phyloP scores from a whole-genome alignment of 2,797 vertebrate genomes.

The Uromys caudimaculatus region DNA sequence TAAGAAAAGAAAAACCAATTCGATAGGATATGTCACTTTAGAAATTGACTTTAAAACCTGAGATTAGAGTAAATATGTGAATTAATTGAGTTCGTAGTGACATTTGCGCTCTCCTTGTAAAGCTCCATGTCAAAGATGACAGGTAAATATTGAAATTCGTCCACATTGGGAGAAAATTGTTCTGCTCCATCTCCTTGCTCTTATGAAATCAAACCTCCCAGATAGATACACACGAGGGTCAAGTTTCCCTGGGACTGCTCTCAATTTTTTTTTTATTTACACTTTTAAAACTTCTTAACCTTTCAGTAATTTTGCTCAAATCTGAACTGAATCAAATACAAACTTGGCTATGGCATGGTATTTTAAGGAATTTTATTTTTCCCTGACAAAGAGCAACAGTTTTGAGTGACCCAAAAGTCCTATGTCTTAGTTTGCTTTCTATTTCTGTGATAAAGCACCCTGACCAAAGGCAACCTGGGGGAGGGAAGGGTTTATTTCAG shows the following conservation, averaged over 20 bases:
- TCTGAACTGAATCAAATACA: neutral
- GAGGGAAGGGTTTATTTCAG: neutral
- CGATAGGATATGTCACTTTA: slow-evolving; percentile 40
- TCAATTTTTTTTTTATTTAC: neutral
- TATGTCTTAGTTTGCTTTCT: neutral
- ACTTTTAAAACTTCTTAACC: slow-evolving; percentile 37
- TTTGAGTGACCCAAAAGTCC: neutral
- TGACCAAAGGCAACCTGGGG: neutral
- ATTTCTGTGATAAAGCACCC: neutral
- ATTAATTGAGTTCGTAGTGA: slow-evolving; percentile 65
- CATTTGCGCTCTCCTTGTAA: slow-evolving; percentile 55
- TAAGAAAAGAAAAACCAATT: neutral
- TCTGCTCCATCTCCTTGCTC: neutral
- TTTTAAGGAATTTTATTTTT: neutral
- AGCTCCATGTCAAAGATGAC: slow-evolving; percentile 35
- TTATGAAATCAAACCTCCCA: slow-evolving; percentile 29
- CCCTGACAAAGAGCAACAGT: neutral
- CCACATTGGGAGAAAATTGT: slow-evolving; percentile 30
- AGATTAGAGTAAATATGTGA: slow-evolving; percentile 62
- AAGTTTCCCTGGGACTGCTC: neutral
- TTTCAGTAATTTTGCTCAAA: neutral
- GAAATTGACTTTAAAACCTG: slow-evolving; percentile 65
- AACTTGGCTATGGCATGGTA: neutral
- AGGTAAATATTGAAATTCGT: slow-evolving; percentile 66
- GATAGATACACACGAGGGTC: neutral